These are phyloP conservation scores for Andrena fulva DNA, from an alignment of 2,888 invertebrate species.

Conservation along the genomic window DNA sequence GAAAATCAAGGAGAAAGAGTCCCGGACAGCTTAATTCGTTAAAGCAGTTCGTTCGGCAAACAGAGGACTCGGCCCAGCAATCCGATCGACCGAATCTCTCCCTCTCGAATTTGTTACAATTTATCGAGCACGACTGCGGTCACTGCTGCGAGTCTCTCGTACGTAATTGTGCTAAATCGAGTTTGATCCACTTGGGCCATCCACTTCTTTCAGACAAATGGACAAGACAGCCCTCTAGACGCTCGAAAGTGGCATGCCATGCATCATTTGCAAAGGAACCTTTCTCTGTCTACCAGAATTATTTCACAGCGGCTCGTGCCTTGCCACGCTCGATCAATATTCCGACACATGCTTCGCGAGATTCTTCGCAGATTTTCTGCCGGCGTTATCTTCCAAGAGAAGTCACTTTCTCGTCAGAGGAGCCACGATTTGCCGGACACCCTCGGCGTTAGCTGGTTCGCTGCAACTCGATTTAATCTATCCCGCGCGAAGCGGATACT, in stretches of 20 bases:
- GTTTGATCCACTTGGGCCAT: not conserved
- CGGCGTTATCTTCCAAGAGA: not conserved
- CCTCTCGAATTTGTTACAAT: slow-evolving; percentile 15
- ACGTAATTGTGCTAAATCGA: slow-evolving; percentile 17
- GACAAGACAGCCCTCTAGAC: not conserved
- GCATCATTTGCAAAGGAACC: not conserved
- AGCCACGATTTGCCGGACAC: slow-evolving; percentile 32
- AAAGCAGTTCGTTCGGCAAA: slow-evolving; percentile 25
- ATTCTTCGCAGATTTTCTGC: not conserved
- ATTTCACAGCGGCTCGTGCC: not conserved
- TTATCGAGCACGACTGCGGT: slow-evolving; percentile 20
- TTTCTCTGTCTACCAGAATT: not conserved
- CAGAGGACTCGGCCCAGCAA: slow-evolving; percentile 19
- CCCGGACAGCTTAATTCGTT: slow-evolving; percentile 19
- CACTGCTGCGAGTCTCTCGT: slow-evolving; percentile 13
- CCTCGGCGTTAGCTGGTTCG: slow-evolving; percentile 4
- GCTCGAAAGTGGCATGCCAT: not conserved
- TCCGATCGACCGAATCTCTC: slow-evolving; percentile 21
- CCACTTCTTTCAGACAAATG: not conserved
- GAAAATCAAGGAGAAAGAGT: slow-evolving; percentile 8
- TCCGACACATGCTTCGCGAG: not conserved
- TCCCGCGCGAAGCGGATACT: slow-evolving; percentile 23
- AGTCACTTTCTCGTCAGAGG: slow-evolving; percentile 2
- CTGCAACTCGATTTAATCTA: slow-evolving; percentile 45
- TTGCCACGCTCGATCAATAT: not conserved